Evolutionary conservation across 1,140 invertebrate genomes (phyloP).

Genomic region (Caerostris extrusa): DNA sequence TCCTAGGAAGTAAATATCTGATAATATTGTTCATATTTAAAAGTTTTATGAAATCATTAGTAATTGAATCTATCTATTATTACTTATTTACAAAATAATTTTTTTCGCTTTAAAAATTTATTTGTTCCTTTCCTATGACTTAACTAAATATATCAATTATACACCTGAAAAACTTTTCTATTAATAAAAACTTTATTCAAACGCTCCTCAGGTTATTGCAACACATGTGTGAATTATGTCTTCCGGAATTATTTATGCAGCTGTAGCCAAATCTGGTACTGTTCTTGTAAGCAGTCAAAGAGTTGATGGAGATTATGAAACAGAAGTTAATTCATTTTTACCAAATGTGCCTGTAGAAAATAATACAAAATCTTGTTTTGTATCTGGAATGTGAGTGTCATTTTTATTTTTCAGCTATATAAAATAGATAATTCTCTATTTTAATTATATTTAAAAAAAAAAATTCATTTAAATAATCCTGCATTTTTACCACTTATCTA

Average conservation of each 20-base stretch:
- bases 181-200: background rate
- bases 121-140: background rate
- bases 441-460: too few species aligned
- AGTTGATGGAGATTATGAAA: slow-evolving; percentile 79
- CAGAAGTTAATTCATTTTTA: slow-evolving; percentile 80
- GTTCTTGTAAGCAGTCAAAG: slow-evolving; percentile 80
- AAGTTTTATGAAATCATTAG: too few species aligned
- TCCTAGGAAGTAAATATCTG: too few species aligned
- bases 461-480: too few species aligned
- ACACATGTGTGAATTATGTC: background rate
- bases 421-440: too few species aligned
- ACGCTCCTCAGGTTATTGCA: background rate
- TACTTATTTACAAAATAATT: too few species aligned
- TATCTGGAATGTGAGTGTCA: slow-evolving; percentile 78
- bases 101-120: too few species aligned
- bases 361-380: slow-evolving; percentile 80
- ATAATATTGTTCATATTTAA: too few species aligned
- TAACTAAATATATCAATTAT: too few species aligned
- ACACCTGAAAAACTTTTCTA: too few species aligned
- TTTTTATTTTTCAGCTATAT: background rate
- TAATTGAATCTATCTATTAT: too few species aligned
- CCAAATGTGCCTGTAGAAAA: slow-evolving; percentile 80
- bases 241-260: slow-evolving; percentile 80
- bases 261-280: slow-evolving; percentile 80
- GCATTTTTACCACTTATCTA: too few species aligned